Percentiles rank a stretch among this genome's conserved stretches.
These are phyloP conservation scores for Tiliacea aurago DNA, from an alignment of 2,888 invertebrate genomes.

Conservation along the genomic window DNA sequence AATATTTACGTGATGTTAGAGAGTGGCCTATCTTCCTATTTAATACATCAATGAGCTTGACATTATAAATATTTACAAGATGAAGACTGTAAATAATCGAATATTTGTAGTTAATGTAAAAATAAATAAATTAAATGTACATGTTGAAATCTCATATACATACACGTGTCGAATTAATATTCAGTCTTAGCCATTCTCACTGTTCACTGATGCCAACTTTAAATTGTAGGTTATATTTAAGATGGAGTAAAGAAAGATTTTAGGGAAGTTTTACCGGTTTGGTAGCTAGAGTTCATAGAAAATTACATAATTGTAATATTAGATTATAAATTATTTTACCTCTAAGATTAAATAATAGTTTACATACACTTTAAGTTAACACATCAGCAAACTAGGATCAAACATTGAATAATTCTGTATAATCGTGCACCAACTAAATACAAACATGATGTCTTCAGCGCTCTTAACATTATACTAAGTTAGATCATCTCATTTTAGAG, in stretches of 20 bases:
- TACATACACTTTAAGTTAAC: constrained; percentile 23
- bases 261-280: neutral
- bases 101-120: constrained; percentile 48
- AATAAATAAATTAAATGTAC: constrained; percentile 65
- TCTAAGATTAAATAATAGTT: neutral
- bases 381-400: constrained; percentile 64
- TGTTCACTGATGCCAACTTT: constrained; percentile 54
- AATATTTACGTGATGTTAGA: no score
- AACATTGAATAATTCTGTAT: constrained; percentile 63
- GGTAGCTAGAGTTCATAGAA: constrained; percentile 2
- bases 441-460: constrained; percentile 19
- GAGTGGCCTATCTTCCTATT: no score
- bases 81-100: no score
- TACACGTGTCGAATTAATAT: constrained; percentile 67
- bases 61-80: constrained; percentile 60
- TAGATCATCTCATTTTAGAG: neutral
- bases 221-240: neutral
- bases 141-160: constrained; percentile 67
- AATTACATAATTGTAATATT: neutral
- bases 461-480: constrained; percentile 9
- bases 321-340: neutral
- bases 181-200: constrained; percentile 75
- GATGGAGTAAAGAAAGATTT: neutral
- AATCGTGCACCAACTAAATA: constrained; percentile 48
- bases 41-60: no score